Conservation (phyloP, 2,888 invertebrate genomes). For the Cotesia congregata region DNA sequence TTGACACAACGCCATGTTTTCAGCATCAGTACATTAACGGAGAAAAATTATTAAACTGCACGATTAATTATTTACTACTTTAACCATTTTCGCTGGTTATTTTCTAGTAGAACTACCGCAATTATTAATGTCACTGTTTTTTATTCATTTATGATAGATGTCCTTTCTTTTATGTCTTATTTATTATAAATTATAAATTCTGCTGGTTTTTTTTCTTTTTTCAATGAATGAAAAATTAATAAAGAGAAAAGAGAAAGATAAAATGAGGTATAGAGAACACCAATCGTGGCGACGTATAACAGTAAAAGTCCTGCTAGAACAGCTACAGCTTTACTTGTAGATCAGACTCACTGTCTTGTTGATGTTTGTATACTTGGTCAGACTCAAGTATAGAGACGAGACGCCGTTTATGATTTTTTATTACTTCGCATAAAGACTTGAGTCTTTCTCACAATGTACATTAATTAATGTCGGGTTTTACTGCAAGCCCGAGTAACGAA, state of each 20-base stretch:
- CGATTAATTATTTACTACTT: not conserved
- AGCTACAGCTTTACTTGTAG: slow-evolving; percentile 32
- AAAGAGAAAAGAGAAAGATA: not conserved
- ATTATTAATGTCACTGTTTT: not conserved
- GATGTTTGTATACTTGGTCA: slow-evolving; percentile 45
- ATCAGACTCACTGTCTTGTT: slow-evolving; percentile 53
- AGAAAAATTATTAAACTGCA: slow-evolving; percentile 9
- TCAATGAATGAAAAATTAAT: not conserved
- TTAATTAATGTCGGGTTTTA: slow-evolving; percentile 26
- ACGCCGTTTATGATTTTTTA: slow-evolving; percentile 25
- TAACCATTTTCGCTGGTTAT: not conserved
- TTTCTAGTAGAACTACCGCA: not conserved
- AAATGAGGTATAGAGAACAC: slow-evolving; percentile 8
- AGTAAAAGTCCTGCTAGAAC: slow-evolving; percentile 60
- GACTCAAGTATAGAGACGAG: slow-evolving; percentile 29
- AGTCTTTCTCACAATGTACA: slow-evolving; percentile 18
- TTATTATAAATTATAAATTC: not conserved
- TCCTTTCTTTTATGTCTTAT: not conserved
- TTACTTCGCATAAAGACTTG: slow-evolving; percentile 10
- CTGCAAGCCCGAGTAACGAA: not conserved
- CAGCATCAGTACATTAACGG: slow-evolving; percentile 19
- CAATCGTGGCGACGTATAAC: slow-evolving; percentile 50
- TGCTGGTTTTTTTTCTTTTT: not conserved
- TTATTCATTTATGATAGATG: not conserved
- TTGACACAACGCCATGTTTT: slow-evolving; percentile 31